Conservation (phyloP, 2,113 vertebrate genomes). For the Sphyrna mokarran region DNA sequence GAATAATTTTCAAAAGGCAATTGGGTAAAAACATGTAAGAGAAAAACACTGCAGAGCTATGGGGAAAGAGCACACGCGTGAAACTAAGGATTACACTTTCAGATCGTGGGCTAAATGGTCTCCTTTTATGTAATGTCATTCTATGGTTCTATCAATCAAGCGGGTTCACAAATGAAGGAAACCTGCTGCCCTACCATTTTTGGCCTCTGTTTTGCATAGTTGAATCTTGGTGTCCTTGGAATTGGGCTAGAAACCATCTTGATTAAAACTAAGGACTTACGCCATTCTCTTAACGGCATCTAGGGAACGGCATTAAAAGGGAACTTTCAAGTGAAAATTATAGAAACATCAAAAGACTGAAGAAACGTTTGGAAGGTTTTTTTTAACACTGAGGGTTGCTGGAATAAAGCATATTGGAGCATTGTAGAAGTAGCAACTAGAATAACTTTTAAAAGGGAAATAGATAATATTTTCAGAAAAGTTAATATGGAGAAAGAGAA, state of each 20-base stretch:
- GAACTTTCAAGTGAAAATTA: background rate
- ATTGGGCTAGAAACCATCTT: background rate
- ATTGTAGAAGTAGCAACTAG: background rate
- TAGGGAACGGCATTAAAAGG: background rate
- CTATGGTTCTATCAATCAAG: background rate
- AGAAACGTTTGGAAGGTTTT: background rate
- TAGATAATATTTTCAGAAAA: background rate
- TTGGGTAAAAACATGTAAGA: background rate
- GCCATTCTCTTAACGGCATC: background rate
- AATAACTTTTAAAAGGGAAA: background rate
- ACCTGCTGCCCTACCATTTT: background rate
- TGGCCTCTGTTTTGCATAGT: background rate
- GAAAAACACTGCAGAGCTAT: no score
- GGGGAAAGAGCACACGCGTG: background rate
- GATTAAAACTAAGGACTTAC: background rate
- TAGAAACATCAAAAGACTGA: background rate
- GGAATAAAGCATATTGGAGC: background rate
- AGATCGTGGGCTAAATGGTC: background rate
- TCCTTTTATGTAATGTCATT: background rate
- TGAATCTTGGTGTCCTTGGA: background rate
- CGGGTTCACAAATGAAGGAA: background rate
- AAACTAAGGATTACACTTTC: background rate
- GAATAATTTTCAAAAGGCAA: background rate
- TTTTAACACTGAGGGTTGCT: background rate
- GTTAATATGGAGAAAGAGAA: background rate